phyloP scores from a whole-genome alignment of 2,113 vertebrate species.

The Tringa solitaria region DNA sequence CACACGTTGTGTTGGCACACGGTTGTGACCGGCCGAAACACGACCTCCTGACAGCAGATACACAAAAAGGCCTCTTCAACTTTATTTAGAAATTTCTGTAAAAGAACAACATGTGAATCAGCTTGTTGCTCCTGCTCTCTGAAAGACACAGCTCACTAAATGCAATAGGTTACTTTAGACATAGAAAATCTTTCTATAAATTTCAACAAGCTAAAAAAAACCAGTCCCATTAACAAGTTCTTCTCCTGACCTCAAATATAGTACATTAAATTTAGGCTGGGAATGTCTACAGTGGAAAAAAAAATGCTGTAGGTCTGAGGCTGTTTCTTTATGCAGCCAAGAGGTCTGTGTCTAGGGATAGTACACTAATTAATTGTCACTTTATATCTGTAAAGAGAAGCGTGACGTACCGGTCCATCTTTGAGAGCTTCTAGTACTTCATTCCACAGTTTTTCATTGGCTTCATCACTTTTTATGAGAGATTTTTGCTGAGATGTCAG shows the following conservation, averaged over 20 bases:
- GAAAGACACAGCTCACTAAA: neutral
- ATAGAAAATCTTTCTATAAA: too few species aligned
- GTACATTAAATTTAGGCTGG: neutral
- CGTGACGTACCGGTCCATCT: slow-evolving; percentile 82
- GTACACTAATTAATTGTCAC: neutral
- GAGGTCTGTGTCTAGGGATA: neutral
- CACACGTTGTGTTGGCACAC: slow-evolving; percentile 97
- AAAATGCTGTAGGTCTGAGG: neutral
- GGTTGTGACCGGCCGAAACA: slow-evolving; percentile 90
- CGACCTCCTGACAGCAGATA: slow-evolving; percentile 97
- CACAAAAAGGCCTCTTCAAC: slow-evolving; percentile 93
- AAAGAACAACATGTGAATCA: neutral
- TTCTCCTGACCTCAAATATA: neutral
- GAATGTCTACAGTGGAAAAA: neutral
- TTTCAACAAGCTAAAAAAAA: too few species aligned
- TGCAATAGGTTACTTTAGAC: neutral
- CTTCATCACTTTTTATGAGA: slow-evolving; percentile 86
- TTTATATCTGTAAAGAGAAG: neutral
- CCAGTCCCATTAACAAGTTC: neutral
- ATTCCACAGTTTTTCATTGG: slow-evolving; percentile 91
- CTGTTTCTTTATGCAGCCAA: neutral
- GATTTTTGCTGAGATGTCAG: slow-evolving; percentile 85
- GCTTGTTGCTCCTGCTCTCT: rapidly evolving
- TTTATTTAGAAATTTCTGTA: slow-evolving; percentile 90
- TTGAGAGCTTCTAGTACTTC: slow-evolving; percentile 87